Base-by-base conservation (phyloP, 2,888 invertebrate genomes). In the Pyralis farinalis region DNA sequence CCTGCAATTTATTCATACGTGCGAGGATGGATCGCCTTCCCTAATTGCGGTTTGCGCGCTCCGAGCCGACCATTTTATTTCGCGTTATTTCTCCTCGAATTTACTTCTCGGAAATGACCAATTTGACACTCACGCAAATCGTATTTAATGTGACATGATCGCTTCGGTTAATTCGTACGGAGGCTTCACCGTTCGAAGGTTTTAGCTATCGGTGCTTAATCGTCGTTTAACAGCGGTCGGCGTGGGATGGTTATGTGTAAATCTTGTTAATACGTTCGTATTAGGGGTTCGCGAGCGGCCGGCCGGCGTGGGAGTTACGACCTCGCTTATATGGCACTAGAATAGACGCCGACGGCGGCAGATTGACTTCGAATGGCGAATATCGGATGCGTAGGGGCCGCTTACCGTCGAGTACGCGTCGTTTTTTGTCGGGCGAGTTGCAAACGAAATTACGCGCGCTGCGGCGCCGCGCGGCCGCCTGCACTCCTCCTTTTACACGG, bases 381-480 rank as follows among this genome's bases (percentile, higher is more conserved):
- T 63, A 62, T 63, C 58, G 58, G 59, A 62, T 64, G 63, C 65
- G 67, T 65, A 60, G 58, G 53, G 56, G 29, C 4, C 11, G 12
- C 21, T 22, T 20, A 16, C 29, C 11, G 1, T 20, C 12, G 29
- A 20, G 55, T 54, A 37, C 37, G 30, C 21, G 12, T 30, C 58
- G 64, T 81, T 83, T 82, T 82, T 84, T 81, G 67, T 76, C 62
- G 47, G 58, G 48, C 64, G 64, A 74, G 72, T 76, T 75, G 81
- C 76, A 63, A 79, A 80, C 81, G 69, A 82, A 83, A 85, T 82
- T 72, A 84, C 76, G 70, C 64, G 70, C 66, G 66, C 74, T 71
- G 63, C 79, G 86, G 85, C 86, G 86, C 85, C 87, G 84, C 70
- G 71, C 84, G 76, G 83, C 79, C 82, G 82, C 71, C 52, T 61